A percentile compares a stretch with the other conserved stretches of the same genome.
Evolutionary conservation across 2,113 vertebrate species (phyloP).

Genomic region (Nerophis lumbriciformis): DNA sequence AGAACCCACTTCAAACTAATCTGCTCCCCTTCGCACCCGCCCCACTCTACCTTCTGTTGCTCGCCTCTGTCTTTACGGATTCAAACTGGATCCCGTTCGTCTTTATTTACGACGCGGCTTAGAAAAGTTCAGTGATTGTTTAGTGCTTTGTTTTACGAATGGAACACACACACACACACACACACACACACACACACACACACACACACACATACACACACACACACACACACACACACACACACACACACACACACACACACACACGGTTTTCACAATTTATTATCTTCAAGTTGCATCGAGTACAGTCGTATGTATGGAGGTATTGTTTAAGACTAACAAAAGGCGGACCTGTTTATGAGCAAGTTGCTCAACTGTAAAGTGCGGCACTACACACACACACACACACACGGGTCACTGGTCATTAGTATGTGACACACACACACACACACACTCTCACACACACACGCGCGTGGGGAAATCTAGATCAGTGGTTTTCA

Average conservation of each 20-base stretch:
- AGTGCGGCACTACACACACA: constrained; percentile 24
- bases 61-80: constrained; percentile 18
- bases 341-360: constrained; percentile 50
- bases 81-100: constrained; percentile 28
- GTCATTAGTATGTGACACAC: constrained; percentile 15
- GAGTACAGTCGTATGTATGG: constrained; percentile 34
- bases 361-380: constrained; percentile 47
- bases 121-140: constrained; percentile 22
- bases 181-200: too few relatives aligned
- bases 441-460: constrained; percentile 22
- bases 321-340: constrained; percentile 51
- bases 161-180: constrained; percentile 11
- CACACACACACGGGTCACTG: constrained; percentile 32
- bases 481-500: too few relatives aligned
- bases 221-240: neutral
- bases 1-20: neutral
- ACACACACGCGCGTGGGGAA: neutral
- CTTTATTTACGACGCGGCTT: constrained; percentile 12
- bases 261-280: constrained; percentile 18
- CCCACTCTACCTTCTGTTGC: constrained; percentile 20
- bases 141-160: constrained; percentile 38
- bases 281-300: constrained; percentile 33
- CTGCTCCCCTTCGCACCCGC: constrained; percentile 4
- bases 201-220: too few relatives aligned
- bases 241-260: neutral